Evolutionary conservation across 35 echinoderm and acorn worm genomes (phyloP), one percentile per base, ranked within the genome.

Genomic region (Anneissia japonica): DNA sequence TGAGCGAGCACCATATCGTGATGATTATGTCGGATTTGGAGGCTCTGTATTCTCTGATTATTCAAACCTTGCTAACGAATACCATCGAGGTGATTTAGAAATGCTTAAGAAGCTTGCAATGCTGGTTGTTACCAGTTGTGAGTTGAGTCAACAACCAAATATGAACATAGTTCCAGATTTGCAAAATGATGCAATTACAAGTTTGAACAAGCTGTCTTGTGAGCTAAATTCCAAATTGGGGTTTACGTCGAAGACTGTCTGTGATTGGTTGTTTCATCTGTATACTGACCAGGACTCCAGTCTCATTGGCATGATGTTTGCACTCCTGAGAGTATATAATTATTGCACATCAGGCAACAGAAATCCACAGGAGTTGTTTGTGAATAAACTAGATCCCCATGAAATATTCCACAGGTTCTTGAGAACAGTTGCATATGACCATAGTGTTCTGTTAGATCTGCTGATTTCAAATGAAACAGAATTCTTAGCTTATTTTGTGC

Each of bases 391-490:
- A 0, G 75, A 92, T 83, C 72, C 91, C 10, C 86, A 92, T 88
- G 31, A 37, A 30, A 72, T 92, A 45, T 92, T 92, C 38, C 0
- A 55, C 10, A 55, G 45, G 12, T 85, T 92, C 36, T 84, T 92
- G 34, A 84, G 84, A 32, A 73, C 39, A 23, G 77, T 92, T 34
- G 46, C 91, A 16, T 88, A 55, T 74, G 91, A 92, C 39, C 86
- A 86, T 72, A 88, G 79, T 31, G 79, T 92, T 28, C 23, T 92
- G 31, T 74, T 92, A 29, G 91, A 92, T 84, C 46, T 92, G 80
- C 77, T 92, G 19, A 92, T 92, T 32, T 92, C 91, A 73, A 72
- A 64, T 0, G 91, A 92, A 72, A 92, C 91, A 21, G 78, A 33
- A 1, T 92, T 92, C 37, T 32, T 92, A 23, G 74, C 80, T 45